Base-by-base conservation (phyloP, 2,888 invertebrate species). In the Carterocephalus palaemon region DNA sequence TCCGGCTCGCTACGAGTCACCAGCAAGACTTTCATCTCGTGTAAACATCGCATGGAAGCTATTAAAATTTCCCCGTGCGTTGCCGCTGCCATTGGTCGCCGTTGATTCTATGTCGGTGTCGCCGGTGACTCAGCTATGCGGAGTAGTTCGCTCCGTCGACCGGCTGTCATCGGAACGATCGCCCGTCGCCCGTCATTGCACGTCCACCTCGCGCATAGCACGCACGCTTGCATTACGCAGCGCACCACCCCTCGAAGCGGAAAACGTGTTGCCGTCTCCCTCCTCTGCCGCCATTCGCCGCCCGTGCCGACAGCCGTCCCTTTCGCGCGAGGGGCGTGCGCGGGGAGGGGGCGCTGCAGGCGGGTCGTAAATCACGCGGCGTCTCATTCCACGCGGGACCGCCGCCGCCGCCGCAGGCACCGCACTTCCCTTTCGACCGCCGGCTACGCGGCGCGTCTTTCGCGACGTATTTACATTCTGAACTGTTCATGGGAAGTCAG, bases 171-270 rank as follows among this genome's bases (percentile, higher is more conserved):
- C 83, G 72, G 63, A 76, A 70, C 82, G 81, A 80, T 81, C 83
- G 80, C 69, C 43, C 77, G 82, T n/a, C n/a, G n/a, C n/a, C 77
- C 77, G 82, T 82, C 84, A 74, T 78, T 84, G 85, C 85, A 85
- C 70, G 83, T 82, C 80, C 76, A 80, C 79, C 82, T 83, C 83
- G 86, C 85, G 85, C 84, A 83, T 81, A 79, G 77, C 80, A 82
- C 83, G 83, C 84, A 84, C 82, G 85, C 83, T 84, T 86, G 86
- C 86, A 86, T 83, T 83, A 85, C 85, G 84, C 85, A 85, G 83
- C 80, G 83, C 62, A 56, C 83, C 85, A 81, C 86, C 86, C 86
- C 83, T 75, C 74, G 78, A 76, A 75, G 62, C 62, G 52, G 62
- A 65, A 70, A 67, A 68, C 68, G 57, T 60, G 69, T 68, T 67